A percentile compares a stretch with the other conserved stretches of the same genome.
Evolutionary conservation across 64 coral and sea anemone species (phyloP).

Genomic region (Montipora capricornis): DNA sequence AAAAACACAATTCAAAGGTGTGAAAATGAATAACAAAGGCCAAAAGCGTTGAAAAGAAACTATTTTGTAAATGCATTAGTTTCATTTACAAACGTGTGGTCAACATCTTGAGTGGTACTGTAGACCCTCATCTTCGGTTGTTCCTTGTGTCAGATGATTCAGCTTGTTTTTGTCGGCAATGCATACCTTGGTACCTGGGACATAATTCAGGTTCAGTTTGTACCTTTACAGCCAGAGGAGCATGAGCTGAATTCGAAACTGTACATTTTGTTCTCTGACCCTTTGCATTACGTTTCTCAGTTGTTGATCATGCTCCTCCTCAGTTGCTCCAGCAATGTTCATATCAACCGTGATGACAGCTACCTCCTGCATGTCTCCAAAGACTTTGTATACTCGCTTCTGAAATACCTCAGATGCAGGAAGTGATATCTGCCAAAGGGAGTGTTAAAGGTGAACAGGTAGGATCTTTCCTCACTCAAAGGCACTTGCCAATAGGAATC

Average conservation of each 20-base stretch:
- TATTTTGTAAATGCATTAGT: too few relatives aligned
- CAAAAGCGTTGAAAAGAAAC: too few relatives aligned
- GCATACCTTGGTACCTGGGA: conserved; percentile 13
- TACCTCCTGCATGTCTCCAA: conserved; percentile 50
- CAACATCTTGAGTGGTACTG: too few relatives aligned
- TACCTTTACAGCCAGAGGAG: conserved; percentile 20
- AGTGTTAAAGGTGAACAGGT: conserved; percentile 25
- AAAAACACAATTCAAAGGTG: too few relatives aligned
- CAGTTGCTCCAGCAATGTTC: conserved; percentile 54
- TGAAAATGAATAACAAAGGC: too few relatives aligned
- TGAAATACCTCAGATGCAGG: conserved; percentile 28
- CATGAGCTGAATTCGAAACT: too few relatives aligned
- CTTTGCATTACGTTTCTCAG: conserved; percentile 54
- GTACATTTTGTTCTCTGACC: not conserved
- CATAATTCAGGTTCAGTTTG: conserved; percentile 33
- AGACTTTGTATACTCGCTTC: conserved; percentile 63
- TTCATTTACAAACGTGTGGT: too few relatives aligned
- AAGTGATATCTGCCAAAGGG: conserved; percentile 50
- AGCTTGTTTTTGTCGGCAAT: too few relatives aligned
- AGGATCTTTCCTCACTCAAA: conserved; percentile 50
- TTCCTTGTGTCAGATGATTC: too few relatives aligned
- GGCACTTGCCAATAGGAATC: conserved; percentile 61
- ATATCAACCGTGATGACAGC: conserved; percentile 59
- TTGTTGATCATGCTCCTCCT: conserved; percentile 53
- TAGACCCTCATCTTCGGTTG: too few relatives aligned